These are phyloP conservation scores for Sciurus carolinensis DNA, from an alignment of 2,797 vertebrate genomes.

Conservation along the genomic window DNA sequence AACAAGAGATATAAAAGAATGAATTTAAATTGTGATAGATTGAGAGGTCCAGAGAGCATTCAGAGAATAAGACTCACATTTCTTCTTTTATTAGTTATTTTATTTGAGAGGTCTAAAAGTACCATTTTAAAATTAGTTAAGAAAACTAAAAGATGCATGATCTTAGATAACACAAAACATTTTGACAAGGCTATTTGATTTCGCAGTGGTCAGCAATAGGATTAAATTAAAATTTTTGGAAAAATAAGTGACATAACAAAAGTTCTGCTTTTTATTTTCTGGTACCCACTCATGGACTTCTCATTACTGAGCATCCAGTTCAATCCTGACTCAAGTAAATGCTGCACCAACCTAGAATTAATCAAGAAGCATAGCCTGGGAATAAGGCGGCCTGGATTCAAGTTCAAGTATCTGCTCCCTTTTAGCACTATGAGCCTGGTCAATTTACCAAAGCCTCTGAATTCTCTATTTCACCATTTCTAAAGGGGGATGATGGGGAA, in stretches of 20 bases:
- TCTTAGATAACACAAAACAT: not conserved
- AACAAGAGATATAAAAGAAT: conserved; percentile 58
- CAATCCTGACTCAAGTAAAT: not conserved
- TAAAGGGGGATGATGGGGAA: not conserved
- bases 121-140: conserved; percentile 48
- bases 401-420: not conserved
- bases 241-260: not conserved
- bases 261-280: not conserved
- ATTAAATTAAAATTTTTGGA: not conserved
- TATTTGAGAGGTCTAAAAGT: conserved; percentile 8
- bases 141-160: not conserved
- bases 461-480: not conserved
- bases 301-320: not conserved
- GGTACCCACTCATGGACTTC: not conserved
- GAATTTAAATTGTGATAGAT: conserved; percentile 68
- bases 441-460: not conserved
- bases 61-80: not conserved
- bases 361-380: not conserved
- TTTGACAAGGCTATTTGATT: not conserved
- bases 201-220: not conserved
- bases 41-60: not conserved
- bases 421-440: not conserved
- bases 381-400: not conserved
- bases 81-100: conserved; percentile 65
- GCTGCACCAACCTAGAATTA: not conserved